phyloP scores from a whole-genome alignment of 1,140 invertebrate genomes.

The Drosophila kikkawai region DNA sequence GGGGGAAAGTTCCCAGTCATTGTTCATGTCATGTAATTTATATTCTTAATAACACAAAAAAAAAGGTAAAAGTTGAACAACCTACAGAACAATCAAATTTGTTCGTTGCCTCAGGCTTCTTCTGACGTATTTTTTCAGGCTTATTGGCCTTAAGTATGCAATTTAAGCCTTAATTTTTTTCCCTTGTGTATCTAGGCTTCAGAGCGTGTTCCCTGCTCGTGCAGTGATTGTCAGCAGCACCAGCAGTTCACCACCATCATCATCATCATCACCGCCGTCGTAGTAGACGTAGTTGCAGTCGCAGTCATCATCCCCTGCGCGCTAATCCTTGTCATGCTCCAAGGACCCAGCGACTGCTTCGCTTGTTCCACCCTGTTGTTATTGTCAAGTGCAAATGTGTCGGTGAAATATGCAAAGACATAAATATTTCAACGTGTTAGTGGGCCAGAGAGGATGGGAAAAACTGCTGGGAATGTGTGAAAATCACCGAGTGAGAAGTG shows the following conservation, averaged over 20 bases:
- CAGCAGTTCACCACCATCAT: slow-evolving; percentile 52
- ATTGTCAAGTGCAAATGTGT: slow-evolving; percentile 81
- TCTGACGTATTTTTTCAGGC: background rate
- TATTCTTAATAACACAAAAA: background rate
- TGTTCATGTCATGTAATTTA: background rate
- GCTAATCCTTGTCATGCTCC: slow-evolving; percentile 67
- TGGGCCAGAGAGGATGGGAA: slow-evolving; percentile 38
- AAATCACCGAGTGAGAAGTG: slow-evolving; percentile 42
- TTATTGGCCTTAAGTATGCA: background rate
- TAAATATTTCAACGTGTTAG: slow-evolving; percentile 74
- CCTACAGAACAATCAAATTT: background rate
- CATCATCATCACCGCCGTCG: slow-evolving; percentile 47
- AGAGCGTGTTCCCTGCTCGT: slow-evolving; percentile 4
- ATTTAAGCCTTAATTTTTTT: background rate
- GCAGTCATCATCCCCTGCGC: slow-evolving; percentile 39
- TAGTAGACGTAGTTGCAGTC: slow-evolving; percentile 5
- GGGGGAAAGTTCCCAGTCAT: background rate
- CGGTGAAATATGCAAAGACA: slow-evolving; percentile 79
- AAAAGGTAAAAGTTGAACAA: background rate
- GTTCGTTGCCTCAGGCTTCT: background rate
- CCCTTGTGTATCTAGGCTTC: slow-evolving; percentile 16
- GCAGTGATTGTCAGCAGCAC: slow-evolving; percentile 70
- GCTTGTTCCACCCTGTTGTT: slow-evolving; percentile 66
- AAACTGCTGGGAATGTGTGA: slow-evolving; percentile 62
- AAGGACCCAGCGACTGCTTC: slow-evolving; percentile 40